Percentiles rank a stretch among this genome's conserved stretches.
These are phyloP conservation scores for Archips xylosteana DNA, from an alignment of 2,888 invertebrate species.

Conservation along the genomic window DNA sequence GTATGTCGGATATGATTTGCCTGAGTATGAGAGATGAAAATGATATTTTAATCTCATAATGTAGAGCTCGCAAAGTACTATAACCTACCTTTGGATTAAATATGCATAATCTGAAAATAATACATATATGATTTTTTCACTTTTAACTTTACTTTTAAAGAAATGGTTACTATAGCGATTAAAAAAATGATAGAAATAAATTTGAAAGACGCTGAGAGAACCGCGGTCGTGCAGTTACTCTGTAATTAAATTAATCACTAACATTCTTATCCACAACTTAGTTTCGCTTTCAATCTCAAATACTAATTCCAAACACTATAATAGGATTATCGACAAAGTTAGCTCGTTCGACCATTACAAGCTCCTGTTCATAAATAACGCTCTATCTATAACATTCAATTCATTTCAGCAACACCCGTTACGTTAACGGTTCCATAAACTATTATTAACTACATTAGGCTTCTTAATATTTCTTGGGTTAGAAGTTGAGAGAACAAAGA, in stretches of 20 bases:
- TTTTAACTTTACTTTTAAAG: no score
- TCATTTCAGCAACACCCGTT: conserved; percentile 43
- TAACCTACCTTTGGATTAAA: no score
- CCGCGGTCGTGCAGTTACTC: no score
- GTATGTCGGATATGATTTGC: no score
- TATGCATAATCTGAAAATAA: no score
- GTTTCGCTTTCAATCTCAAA: background rate
- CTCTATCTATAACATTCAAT: conserved; percentile 64
- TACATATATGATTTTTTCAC: no score
- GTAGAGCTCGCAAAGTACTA: no score
- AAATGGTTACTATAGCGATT: no score
- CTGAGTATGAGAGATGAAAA: no score
- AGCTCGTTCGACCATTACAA: conserved; percentile 56
- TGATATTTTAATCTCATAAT: no score
- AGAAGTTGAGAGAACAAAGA: background rate
- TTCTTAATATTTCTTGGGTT: conserved; percentile 8
- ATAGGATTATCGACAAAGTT: conserved; percentile 65
- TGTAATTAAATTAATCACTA: background rate
- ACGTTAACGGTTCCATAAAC: conserved; percentile 33
- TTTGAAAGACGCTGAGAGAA: no score
- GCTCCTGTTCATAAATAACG: conserved; percentile 63
- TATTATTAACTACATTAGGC: conserved; percentile 20
- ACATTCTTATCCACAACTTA: background rate
- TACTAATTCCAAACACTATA: conserved; percentile 1
- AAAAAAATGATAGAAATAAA: no score